These are phyloP conservation scores for Heliothis peltigera DNA, from an alignment of 2,888 invertebrate species.

Conservation along the genomic window DNA sequence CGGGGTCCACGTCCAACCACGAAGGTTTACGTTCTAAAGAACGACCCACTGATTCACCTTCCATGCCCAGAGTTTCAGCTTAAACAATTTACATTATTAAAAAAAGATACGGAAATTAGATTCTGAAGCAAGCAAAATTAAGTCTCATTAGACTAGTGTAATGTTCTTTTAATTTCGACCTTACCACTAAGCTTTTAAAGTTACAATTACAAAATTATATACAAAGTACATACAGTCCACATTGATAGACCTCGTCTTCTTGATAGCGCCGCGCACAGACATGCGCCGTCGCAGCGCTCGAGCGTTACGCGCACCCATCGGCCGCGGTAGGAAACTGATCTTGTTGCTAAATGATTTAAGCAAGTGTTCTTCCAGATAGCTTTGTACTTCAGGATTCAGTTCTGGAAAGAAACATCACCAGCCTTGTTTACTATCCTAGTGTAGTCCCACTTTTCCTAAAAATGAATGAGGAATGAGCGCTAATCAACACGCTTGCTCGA, in stretches of 20 bases:
- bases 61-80: slow-evolving; percentile 95
- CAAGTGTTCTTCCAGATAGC: slow-evolving; percentile 96
- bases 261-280: slow-evolving; percentile 97
- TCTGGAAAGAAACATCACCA: slow-evolving; percentile 84
- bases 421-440: too few relatives aligned
- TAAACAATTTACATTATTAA: slow-evolving; percentile 13
- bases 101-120: too few relatives aligned
- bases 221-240: slow-evolving; percentile 93
- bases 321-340: slow-evolving; percentile 91
- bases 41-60: slow-evolving; percentile 89
- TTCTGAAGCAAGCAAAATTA: background rate
- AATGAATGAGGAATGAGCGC: too few relatives aligned
- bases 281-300: slow-evolving; percentile 92
- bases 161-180: background rate
- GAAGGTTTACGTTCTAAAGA: slow-evolving; percentile 84
- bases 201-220: background rate
- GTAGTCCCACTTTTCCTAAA: too few relatives aligned
- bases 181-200: background rate
- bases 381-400: slow-evolving; percentile 95
- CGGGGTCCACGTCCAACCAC: slow-evolving; percentile 85
- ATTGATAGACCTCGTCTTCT: slow-evolving; percentile 97
- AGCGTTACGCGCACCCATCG: slow-evolving; percentile 85
- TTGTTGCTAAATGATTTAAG: slow-evolving; percentile 94
- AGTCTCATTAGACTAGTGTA: background rate
- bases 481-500: too few relatives aligned